Conservation (phyloP, 2,113 vertebrate genomes). For the Monopterus albus region DNA sequence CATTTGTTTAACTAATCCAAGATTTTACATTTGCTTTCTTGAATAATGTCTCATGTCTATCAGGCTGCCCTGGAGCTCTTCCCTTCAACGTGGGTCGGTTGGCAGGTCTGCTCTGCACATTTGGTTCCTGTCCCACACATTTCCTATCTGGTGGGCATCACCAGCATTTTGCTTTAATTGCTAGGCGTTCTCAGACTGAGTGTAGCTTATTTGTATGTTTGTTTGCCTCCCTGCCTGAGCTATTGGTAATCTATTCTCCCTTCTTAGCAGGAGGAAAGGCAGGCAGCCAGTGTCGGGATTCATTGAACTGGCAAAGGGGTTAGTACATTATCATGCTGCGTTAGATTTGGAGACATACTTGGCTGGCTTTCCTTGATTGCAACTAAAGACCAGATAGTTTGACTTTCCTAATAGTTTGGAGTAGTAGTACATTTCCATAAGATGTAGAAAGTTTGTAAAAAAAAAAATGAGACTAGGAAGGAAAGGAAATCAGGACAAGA, state of each 20-base stretch:
- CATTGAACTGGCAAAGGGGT: slow-evolving; percentile 78
- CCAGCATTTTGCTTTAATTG: slow-evolving; percentile 89
- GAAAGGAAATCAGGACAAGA: not conserved
- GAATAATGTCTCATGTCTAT: slow-evolving; percentile 77
- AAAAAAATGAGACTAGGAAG: not conserved
- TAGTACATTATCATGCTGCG: slow-evolving; percentile 79
- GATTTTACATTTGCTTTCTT: slow-evolving; percentile 60
- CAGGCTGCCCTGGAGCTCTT: slow-evolving; percentile 83
- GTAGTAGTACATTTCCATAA: slow-evolving; percentile 41
- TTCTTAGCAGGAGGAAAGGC: slow-evolving; percentile 77
- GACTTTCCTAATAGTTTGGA: slow-evolving; percentile 65
- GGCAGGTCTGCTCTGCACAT: slow-evolving; percentile 88
- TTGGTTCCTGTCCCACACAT: slow-evolving; percentile 88
- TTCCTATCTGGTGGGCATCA: slow-evolving; percentile 87
- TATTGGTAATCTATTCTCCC: slow-evolving; percentile 83
- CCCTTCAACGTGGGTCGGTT: slow-evolving; percentile 85
- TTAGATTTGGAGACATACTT: slow-evolving; percentile 76
- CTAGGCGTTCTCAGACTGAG: slow-evolving; percentile 82
- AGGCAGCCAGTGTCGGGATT: slow-evolving; percentile 76
- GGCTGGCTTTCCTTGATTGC: slow-evolving; percentile 71
- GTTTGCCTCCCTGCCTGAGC: slow-evolving; percentile 78
- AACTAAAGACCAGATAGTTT: slow-evolving; percentile 65
- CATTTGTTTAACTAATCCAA: slow-evolving; percentile 66
- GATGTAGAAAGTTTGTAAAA: slow-evolving; percentile 19
- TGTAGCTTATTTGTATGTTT: slow-evolving; percentile 81